Conservation (phyloP, 2,888 invertebrate species). For the Carpatolechia fugitivella region DNA sequence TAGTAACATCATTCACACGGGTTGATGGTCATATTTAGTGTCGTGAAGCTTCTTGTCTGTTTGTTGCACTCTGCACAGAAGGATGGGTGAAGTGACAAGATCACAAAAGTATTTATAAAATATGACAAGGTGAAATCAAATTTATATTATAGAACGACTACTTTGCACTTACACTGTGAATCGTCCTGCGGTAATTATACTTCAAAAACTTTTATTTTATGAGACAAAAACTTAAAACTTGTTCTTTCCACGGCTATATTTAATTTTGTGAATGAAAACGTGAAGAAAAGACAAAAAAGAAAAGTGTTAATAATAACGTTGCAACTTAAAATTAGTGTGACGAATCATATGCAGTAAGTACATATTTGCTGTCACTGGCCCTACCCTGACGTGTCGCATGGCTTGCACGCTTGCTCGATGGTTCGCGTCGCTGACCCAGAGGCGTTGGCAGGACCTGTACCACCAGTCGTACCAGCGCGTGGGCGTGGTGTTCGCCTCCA, state of each 20-base stretch:
- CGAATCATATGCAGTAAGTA: background rate
- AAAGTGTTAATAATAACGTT: too few relatives aligned
- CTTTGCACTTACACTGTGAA: background rate
- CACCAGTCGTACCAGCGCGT: constrained; percentile 97
- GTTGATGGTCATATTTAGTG: background rate
- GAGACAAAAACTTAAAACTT: too few relatives aligned
- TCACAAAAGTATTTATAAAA: background rate
- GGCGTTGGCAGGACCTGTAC: constrained; percentile 91
- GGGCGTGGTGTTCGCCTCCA: constrained; percentile 98
- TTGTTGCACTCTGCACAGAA: constrained; percentile 23
- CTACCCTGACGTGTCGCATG: constrained; percentile 33
- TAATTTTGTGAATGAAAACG: too few relatives aligned
- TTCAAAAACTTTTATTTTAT: background rate
- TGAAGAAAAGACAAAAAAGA: too few relatives aligned
- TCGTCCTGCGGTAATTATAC: background rate
- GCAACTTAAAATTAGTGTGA: too few relatives aligned
- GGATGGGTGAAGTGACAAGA: constrained; percentile 34
- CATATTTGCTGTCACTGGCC: constrained; percentile 33
- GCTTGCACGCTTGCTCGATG: constrained; percentile 35
- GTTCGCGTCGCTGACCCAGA: background rate
- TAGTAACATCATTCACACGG: background rate
- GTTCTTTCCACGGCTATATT: background rate
- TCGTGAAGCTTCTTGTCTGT: constrained; percentile 22
- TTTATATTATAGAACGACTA: background rate
- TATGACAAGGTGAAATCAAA: too few relatives aligned